Evolutionary conservation across 2,888 invertebrate genomes (phyloP).

Genomic region (Ischnura elegans): DNA sequence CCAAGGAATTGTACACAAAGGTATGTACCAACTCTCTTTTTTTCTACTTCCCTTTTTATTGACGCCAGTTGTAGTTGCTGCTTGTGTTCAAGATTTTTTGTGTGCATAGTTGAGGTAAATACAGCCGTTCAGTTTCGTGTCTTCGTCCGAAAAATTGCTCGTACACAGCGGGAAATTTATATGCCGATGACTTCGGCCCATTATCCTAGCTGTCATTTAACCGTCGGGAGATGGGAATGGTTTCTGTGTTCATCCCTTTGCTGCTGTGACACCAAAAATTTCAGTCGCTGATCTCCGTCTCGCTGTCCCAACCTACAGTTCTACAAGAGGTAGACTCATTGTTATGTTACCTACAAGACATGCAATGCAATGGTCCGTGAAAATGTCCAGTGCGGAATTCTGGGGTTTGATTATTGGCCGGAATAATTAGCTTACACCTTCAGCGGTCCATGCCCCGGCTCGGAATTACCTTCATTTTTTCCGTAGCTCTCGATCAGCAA

Average conservation of each 20-base stretch:
- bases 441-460: not conserved
- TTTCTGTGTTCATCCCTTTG: not conserved
- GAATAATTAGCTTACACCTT: not conserved
- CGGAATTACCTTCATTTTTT: not conserved
- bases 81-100: not conserved
- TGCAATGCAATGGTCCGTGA: too few species aligned
- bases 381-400: too few species aligned
- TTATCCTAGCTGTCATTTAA: not conserved
- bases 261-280: not conserved
- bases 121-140: not conserved
- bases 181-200: not conserved
- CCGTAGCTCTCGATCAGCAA: not conserved
- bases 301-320: not conserved
- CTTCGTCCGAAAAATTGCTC: not conserved
- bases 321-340: too few species aligned
- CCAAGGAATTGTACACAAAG: conserved; percentile 79
- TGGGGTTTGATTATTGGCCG: too few species aligned
- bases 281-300: not conserved
- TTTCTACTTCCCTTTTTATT: not conserved
- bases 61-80: not conserved
- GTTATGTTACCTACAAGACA: too few species aligned
- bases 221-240: not conserved
- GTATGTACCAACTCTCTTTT: conserved; percentile 69
- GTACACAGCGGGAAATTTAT: not conserved
- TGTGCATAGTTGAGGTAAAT: not conserved